Percentiles rank a stretch among this genome's conserved stretches.
Conservation (phyloP, 2,888 invertebrate species). For the Phlogophora meticulosa region DNA sequence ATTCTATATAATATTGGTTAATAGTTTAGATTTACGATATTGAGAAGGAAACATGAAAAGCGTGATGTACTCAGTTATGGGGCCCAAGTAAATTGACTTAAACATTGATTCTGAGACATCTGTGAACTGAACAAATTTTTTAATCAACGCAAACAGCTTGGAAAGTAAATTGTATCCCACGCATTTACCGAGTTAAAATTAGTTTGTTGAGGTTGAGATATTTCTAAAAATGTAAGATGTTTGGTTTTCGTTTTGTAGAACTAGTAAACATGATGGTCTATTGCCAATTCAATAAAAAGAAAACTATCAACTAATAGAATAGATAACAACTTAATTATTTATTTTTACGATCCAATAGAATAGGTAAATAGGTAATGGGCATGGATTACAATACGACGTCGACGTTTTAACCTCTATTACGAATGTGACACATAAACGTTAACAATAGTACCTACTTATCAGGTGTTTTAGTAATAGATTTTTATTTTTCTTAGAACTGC, state of each 20-base stretch:
- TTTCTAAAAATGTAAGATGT: neutral
- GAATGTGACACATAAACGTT: constrained; percentile 2
- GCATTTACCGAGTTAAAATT: constrained; percentile 19
- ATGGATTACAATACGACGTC: neutral
- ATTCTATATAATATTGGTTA: no score
- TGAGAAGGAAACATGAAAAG: no score
- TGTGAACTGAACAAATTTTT: neutral
- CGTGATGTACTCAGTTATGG: no score
- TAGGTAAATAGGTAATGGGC: no score
- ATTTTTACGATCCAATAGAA: constrained; percentile 3
- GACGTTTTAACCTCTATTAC: neutral
- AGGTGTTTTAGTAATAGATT: neutral
- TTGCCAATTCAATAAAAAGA: neutral
- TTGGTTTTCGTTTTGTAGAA: constrained; percentile 3
- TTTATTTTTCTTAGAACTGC: constrained; percentile 17
- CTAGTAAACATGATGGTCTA: neutral
- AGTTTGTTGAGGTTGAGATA: neutral
- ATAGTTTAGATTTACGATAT: no score
- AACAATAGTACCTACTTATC: neutral
- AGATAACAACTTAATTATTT: neutral
- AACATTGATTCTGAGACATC: constrained; percentile 1
- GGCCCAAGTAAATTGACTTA: neutral
- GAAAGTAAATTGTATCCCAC: constrained; percentile 18
- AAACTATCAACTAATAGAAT: neutral
- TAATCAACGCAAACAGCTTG: neutral